Conservation (phyloP, 2,113 vertebrate genomes). For the Apodemus sylvaticus region DNA sequence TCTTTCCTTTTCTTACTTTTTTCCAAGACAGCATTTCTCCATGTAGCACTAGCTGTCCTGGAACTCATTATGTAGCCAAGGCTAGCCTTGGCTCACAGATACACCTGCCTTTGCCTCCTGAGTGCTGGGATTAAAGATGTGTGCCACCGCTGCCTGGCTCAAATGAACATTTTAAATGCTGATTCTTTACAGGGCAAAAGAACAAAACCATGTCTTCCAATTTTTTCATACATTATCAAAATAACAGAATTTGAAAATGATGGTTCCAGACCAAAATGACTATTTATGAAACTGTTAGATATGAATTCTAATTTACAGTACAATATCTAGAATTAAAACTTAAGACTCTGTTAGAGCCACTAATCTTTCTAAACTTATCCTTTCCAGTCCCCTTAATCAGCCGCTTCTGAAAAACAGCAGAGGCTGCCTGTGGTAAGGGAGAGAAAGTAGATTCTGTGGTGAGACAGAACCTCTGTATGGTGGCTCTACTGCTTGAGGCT, state of each 20-base stretch:
- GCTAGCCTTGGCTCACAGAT: not conserved
- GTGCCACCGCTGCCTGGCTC: not conserved
- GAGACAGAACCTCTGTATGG: not conserved
- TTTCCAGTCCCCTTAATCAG: conserved; percentile 5
- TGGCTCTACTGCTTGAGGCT: conserved; percentile 14
- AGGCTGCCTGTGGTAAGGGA: not conserved
- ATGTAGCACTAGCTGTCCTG: not conserved
- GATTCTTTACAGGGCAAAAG: not conserved
- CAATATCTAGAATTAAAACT: conserved; percentile 1
- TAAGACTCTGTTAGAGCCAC: conserved; percentile 10
- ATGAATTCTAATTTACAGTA: conserved; percentile 7
- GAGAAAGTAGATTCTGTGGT: not conserved
- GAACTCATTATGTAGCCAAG: not conserved
- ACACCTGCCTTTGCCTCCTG: not conserved
- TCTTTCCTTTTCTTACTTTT: too few species aligned
- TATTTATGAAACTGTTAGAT: not conserved
- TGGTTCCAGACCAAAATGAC: conserved; percentile 25
- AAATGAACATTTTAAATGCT: conserved; percentile 22
- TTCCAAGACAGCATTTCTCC: not conserved
- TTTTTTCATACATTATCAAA: conserved; percentile 31
- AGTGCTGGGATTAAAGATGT: not conserved
- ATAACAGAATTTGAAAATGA: conserved; percentile 18
- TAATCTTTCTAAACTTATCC: conserved; percentile 20
- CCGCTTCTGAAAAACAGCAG: conserved; percentile 22
- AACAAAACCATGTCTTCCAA: not conserved